Evolutionary conservation across 2,113 vertebrate genomes (phyloP).

Genomic region (Eleginops maclovinus): DNA sequence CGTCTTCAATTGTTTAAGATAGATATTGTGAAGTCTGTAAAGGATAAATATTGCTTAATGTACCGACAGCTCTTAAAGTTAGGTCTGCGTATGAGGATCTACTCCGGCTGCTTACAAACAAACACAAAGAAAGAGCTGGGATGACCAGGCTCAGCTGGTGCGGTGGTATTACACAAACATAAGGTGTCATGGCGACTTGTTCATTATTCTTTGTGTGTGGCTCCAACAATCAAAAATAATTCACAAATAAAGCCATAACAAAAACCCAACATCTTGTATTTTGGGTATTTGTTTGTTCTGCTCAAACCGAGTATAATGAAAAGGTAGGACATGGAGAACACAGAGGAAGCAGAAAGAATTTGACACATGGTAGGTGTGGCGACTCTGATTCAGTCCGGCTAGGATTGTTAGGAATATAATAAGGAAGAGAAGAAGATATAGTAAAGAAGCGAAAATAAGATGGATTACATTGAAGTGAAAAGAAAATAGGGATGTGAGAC

Average conservation of each 20-base stretch:
- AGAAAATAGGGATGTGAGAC: constrained; percentile 12
- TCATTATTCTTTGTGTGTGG: constrained; percentile 39
- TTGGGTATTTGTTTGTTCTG: constrained; percentile 51
- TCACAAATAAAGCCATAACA: constrained; percentile 43
- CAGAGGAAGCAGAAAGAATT: constrained; percentile 8
- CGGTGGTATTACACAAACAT: constrained; percentile 30
- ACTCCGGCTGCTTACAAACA: constrained; percentile 5
- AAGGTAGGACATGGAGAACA: not conserved
- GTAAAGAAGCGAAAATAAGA: constrained; percentile 46
- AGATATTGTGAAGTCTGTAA: constrained; percentile 1
- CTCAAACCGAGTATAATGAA: not conserved
- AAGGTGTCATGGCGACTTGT: constrained; percentile 38
- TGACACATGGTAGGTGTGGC: constrained; percentile 3
- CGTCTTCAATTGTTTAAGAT: not conserved
- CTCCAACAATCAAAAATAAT: constrained; percentile 20
- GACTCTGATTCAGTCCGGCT: constrained; percentile 8
- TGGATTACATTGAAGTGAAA: constrained; percentile 35
- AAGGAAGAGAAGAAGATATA: constrained; percentile 5
- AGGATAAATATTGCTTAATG: constrained; percentile 42
- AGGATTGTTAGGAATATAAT: constrained; percentile 4
- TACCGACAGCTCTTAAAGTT: constrained; percentile 49
- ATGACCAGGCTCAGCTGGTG: constrained; percentile 32
- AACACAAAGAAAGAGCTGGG: constrained; percentile 10
- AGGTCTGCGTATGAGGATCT: constrained; percentile 26
- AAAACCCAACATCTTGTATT: constrained; percentile 49